Evolutionary conservation across 2,888 invertebrate genomes (phyloP).

Genomic region (Macrophya alboannulata): DNA sequence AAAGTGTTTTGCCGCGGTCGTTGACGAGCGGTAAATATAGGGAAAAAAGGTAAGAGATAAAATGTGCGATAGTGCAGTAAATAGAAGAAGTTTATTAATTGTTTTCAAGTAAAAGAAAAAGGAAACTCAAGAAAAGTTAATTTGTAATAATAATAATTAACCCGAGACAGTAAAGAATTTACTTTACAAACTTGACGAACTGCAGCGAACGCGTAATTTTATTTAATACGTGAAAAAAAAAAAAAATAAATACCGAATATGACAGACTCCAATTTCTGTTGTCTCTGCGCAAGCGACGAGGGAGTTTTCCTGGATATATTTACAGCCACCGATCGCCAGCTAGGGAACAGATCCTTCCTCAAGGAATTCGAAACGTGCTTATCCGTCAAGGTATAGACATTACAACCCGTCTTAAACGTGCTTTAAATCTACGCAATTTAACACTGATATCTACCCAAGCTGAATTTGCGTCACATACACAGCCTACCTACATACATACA

Average conservation of each 20-base stretch:
- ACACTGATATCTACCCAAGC: not conserved
- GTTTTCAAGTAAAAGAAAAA: not conserved
- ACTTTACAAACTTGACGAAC: not conserved
- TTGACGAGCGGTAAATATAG: not conserved
- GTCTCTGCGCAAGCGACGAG: conserved; percentile 76
- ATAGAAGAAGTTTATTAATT: not conserved
- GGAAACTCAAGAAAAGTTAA: too few species aligned
- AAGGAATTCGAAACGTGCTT: conserved; percentile 71
- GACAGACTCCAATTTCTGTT: conserved; percentile 67
- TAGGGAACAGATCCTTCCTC: conserved; percentile 64
- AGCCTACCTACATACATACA: not conserved
- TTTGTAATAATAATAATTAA: not conserved
- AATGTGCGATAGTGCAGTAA: not conserved
- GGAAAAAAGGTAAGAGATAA: not conserved
- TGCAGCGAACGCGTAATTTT: conserved; percentile 4
- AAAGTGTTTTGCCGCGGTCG: conserved; percentile 20
- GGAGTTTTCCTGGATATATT: conserved; percentile 75
- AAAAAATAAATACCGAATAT: conserved; percentile 14
- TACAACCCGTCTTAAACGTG: not conserved
- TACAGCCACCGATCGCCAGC: conserved; percentile 57
- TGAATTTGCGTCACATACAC: not conserved
- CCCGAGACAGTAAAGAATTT: conserved; percentile 11
- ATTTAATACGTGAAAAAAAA: not conserved
- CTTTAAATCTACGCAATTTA: not conserved
- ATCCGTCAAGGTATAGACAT: conserved; percentile 70